Conservation (phyloP, 2,113 vertebrate genomes). For the Narcine bancroftii region DNA sequence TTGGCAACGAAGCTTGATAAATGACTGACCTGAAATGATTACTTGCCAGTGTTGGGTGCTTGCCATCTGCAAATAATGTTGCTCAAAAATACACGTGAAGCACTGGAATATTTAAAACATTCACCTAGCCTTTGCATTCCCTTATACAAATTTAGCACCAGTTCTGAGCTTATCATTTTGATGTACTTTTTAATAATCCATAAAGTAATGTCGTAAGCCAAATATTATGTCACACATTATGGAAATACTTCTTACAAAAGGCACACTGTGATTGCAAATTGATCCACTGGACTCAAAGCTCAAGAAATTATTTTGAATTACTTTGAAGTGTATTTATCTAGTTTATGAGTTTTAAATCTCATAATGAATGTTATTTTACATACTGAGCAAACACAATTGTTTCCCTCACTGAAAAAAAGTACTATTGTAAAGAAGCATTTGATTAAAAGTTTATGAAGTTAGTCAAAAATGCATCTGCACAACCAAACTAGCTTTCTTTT, state of each 20-base stretch:
- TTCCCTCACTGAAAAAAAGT: neutral
- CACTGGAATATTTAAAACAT: conserved; percentile 6
- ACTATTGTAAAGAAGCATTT: neutral
- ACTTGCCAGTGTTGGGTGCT: conserved; percentile 3
- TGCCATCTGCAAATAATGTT: conserved; percentile 5
- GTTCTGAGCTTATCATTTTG: neutral
- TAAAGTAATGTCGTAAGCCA: neutral
- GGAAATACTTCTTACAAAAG: neutral
- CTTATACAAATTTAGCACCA: neutral
- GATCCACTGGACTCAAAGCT: no score
- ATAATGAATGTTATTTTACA: neutral
- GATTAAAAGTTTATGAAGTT: neutral
- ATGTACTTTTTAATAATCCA: neutral
- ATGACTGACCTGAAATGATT: conserved; percentile 13
- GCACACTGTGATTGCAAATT: neutral
- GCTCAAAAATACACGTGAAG: conserved; percentile 16
- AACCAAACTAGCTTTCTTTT: neutral
- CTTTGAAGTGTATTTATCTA: neutral
- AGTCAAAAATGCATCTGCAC: neutral
- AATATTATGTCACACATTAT: neutral
- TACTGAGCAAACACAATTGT: no score
- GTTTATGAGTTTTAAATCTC: neutral
- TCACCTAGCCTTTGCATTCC: neutral
- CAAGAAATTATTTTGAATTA: no score
- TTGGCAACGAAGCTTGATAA: conserved; percentile 27